phyloP scores from a whole-genome alignment of 2,797 vertebrate species.

The Jordanella pulchra region DNA sequence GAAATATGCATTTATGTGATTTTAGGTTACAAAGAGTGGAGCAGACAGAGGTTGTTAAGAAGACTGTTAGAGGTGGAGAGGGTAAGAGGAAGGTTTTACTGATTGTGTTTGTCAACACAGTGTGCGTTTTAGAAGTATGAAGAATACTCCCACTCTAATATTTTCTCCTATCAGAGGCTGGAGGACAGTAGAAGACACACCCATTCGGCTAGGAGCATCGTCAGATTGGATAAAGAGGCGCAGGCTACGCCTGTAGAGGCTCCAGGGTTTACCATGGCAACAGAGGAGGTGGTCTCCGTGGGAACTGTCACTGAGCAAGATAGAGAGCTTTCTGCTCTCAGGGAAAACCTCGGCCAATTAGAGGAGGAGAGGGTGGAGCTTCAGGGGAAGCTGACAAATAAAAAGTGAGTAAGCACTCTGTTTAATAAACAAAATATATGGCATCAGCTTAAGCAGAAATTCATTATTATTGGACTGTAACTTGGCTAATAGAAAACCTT shows the following conservation, averaged over 20 bases:
- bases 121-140: background rate
- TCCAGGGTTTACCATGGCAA: constrained; percentile 48
- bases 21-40: constrained; percentile 89
- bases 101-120: constrained; percentile 10
- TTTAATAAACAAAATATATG: background rate
- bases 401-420: constrained; percentile 78
- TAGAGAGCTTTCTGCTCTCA: constrained; percentile 72
- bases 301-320: constrained; percentile 49
- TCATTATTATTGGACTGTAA: background rate
- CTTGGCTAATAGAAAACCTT: background rate
- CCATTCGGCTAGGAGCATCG: constrained; percentile 34
- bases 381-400: constrained; percentile 74
- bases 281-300: constrained; percentile 57
- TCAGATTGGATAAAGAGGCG: constrained; percentile 59
- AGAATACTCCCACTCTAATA: constrained; percentile 13
- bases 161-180: constrained; percentile 68
- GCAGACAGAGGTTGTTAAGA: constrained; percentile 87
- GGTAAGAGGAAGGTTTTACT: constrained; percentile 73
- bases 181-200: constrained; percentile 57
- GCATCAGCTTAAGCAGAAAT: background rate
- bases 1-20: constrained; percentile 17
- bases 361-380: constrained; percentile 77
- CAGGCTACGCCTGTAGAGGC: constrained; percentile 42
- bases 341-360: constrained; percentile 69
- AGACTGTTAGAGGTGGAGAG: constrained; percentile 85